phyloP scores from a whole-genome alignment of 2,888 invertebrate genomes.

The Rhingia rostrata region DNA sequence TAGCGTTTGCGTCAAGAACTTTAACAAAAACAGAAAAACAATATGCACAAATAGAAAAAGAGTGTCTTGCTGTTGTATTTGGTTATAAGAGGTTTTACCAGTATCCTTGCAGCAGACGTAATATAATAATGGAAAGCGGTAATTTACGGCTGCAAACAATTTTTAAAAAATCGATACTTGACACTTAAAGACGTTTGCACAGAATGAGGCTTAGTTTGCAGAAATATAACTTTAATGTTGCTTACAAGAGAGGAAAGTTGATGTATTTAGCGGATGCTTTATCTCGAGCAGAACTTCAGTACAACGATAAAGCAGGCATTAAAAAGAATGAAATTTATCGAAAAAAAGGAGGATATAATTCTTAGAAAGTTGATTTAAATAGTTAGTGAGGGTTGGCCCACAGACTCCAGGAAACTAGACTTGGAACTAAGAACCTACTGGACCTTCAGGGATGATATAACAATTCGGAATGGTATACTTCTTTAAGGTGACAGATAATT shows the following conservation, averaged over 20 bases:
- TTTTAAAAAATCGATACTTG: neutral
- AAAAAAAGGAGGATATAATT: neutral
- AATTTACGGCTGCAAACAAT: constrained; percentile 6
- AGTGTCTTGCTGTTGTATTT: constrained; percentile 20
- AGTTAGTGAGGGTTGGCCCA: constrained; percentile 20
- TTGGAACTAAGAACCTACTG: constrained; percentile 21
- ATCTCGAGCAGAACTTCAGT: constrained; percentile 56
- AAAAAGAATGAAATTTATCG: constrained; percentile 2
- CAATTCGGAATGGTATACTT: constrained; percentile 10
- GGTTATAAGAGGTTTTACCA: constrained; percentile 15
- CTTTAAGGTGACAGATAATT: constrained; percentile 12
- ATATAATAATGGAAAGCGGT: constrained; percentile 5
- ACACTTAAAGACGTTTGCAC: constrained; percentile 4
- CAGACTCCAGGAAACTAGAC: neutral
- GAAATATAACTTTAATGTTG: constrained; percentile 3
- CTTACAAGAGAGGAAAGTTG: constrained; percentile 2
- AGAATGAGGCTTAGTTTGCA: constrained; percentile 16
- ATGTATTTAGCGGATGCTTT: constrained; percentile 57
- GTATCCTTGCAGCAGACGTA: neutral
- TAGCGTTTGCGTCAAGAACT: constrained; percentile 19
- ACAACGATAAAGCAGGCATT: neutral
- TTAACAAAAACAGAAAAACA: constrained; percentile 4
- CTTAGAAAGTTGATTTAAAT: constrained; percentile 1
- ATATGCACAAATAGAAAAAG: constrained; percentile 35
- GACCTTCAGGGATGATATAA: constrained; percentile 27